phyloP scores from a whole-genome alignment of 1,140 invertebrate genomes.

The Heliconius congener region DNA sequence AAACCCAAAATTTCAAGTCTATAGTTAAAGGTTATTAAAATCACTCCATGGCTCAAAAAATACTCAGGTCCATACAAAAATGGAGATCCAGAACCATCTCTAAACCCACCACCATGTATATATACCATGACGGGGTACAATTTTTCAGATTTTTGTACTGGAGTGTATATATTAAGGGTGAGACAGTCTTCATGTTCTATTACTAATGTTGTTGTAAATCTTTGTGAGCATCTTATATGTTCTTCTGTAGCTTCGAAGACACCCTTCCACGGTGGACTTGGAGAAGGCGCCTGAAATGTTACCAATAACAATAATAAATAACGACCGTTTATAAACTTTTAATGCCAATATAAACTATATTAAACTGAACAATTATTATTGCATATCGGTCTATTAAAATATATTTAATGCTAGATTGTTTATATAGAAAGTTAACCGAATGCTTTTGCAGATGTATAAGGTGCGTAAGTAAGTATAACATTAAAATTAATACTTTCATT shows the following conservation, averaged over 20 bases:
- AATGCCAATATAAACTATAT: no score
- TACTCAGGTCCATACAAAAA: constrained; percentile 83
- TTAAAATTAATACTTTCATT: no score
- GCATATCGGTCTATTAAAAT: no score
- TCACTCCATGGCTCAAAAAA: constrained; percentile 83
- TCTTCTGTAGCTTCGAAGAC: constrained; percentile 81
- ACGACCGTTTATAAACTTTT: neutral
- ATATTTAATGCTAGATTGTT: no score
- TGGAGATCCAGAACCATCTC: constrained; percentile 79
- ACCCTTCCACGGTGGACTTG: constrained; percentile 81
- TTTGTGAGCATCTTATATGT: constrained; percentile 80
- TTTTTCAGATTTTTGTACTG: constrained; percentile 45
- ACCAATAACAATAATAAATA: neutral
- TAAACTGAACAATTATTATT: no score
- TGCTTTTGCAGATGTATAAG: no score
- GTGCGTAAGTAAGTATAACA: no score
- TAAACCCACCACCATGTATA: constrained; percentile 85
- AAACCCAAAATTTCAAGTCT: constrained; percentile 85
- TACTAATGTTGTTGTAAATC: constrained; percentile 58
- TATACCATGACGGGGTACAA: constrained; percentile 81
- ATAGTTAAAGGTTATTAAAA: constrained; percentile 87
- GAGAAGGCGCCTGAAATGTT: constrained; percentile 78
- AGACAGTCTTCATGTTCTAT: constrained; percentile 77
- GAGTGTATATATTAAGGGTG: constrained; percentile 78
- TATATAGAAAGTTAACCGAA: no score